Base-by-base conservation (phyloP, 1,140 invertebrate genomes). In the Delia radicum region DNA sequence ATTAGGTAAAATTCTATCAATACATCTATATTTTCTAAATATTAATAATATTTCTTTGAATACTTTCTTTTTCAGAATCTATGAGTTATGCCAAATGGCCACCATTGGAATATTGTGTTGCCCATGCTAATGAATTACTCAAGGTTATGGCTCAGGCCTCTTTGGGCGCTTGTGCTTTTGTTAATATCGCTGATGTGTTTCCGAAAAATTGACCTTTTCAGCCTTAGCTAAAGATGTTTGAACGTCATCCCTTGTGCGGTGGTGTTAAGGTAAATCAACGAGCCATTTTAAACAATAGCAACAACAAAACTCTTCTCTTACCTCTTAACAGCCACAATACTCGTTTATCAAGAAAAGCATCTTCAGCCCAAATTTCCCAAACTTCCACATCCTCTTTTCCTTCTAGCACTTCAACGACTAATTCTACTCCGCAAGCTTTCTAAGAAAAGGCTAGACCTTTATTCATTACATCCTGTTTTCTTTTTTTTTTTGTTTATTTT, bases 161-260 rank as follows among this genome's bases (percentile, higher is more conserved):
- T 74, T 90, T 98, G 74, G 96, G 96, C 79, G 94, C 95, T 73
- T 97, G 96, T 91, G 96, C 96, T 84, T 98, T 98, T 89, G 94
- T 95, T 79, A 92, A 92, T 81, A 90, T 94, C 79, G 90, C 92
- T 80, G 91, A 93, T 87, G 89, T 93, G 79, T 89, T 91, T 77
- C 84, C 84, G 85, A 88, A 89, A 88, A 89, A 90, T 89, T 90
- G 89, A 90, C 89, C 81, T 81, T 81, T 78, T 80, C 81, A 81
- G 77, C 82, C 80, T 79, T 82, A 81, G 80, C 65, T 69, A 69
- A 81, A 81, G 79, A 84, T 84, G 81, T 82, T 84, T 77, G 83
- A 84, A 55, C 48, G 48, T 55, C 24, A 55, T 55, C 48, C 48
- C n/a, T 55, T 55, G 18, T 55, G 18, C 18, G 48, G 48, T 37